Conservation (phyloP, 2,888 invertebrate species). For the Thymelicus sylvestris region DNA sequence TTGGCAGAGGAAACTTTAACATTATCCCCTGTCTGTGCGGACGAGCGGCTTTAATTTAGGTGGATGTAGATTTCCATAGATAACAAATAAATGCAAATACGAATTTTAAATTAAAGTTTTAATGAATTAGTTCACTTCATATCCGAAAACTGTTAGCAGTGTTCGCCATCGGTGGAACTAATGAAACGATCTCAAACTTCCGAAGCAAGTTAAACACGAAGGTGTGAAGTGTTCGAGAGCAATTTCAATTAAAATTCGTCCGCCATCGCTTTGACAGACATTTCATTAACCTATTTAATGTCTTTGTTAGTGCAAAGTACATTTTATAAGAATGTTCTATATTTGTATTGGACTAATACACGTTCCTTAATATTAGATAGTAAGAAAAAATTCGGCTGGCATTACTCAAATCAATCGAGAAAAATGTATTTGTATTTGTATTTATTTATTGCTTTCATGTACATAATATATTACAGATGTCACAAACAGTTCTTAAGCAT, state of each 20-base stretch:
- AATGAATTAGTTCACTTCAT: slow-evolving; percentile 3
- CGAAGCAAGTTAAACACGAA: slow-evolving; percentile 52
- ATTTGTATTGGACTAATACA: background rate
- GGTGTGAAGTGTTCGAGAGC: slow-evolving; percentile 65
- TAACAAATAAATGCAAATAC: too few species aligned
- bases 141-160: slow-evolving; percentile 2
- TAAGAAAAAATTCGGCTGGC: too few species aligned
- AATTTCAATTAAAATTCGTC: slow-evolving; percentile 74
- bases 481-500: too few species aligned
- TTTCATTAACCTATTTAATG: slow-evolving; percentile 73
- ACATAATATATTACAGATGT: too few species aligned
- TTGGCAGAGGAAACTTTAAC: too few species aligned
- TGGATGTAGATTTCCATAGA: too few species aligned
- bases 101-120: background rate
- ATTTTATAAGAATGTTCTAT: background rate
- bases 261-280: slow-evolving; percentile 73
- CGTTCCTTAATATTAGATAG: too few species aligned
- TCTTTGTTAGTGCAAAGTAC: background rate
- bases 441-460: too few species aligned
- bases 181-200: slow-evolving; percentile 29
- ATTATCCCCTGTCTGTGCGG: too few species aligned
- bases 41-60: too few species aligned
- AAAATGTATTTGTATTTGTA: too few species aligned
- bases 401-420: too few species aligned
- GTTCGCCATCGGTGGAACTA: slow-evolving; percentile 36